Conservation (phyloP, 2,113 vertebrate species). For the Chaetodon trifascialis region DNA sequence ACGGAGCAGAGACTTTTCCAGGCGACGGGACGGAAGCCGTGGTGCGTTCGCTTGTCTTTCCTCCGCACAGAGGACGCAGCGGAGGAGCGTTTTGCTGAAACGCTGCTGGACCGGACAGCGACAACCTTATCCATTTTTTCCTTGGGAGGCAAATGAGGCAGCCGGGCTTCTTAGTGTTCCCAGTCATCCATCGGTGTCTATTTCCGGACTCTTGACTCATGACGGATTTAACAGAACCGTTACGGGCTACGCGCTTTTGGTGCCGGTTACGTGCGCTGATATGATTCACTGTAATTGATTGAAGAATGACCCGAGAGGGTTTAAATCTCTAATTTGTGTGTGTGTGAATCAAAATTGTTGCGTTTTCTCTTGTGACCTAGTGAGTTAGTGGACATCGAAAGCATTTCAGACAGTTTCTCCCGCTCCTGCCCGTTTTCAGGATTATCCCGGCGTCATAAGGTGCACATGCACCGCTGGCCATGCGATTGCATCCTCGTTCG, state of each 20-base stretch:
- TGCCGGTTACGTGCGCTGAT: slow-evolving; percentile 11
- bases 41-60: slow-evolving; percentile 44
- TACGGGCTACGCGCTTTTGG: slow-evolving; percentile 18
- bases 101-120: slow-evolving; percentile 72
- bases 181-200: slow-evolving; percentile 2
- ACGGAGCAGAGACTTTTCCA: slow-evolving; percentile 17
- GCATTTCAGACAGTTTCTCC: not conserved
- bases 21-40: slow-evolving; percentile 18
- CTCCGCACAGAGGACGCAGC: slow-evolving; percentile 64
- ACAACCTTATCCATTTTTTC: slow-evolving; percentile 9
- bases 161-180: slow-evolving; percentile 39
- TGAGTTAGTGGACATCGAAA: slow-evolving; percentile 20
- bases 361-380: not conserved
- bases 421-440: not conserved
- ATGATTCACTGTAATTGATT: slow-evolving; percentile 13
- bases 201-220: slow-evolving; percentile 20
- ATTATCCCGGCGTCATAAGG: slow-evolving; percentile 9
- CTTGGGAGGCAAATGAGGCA: slow-evolving; percentile 28
- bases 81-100: slow-evolving; percentile 53
- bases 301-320: slow-evolving; percentile 42
- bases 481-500: slow-evolving; percentile 52
- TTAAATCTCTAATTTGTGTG: not conserved
- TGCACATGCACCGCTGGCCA: slow-evolving; percentile 30
- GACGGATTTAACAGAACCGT: slow-evolving; percentile 35
- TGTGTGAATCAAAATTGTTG: not conserved